Evolutionary conservation across 2,888 invertebrate genomes (phyloP).

Genomic region (Cantharis rufa): DNA sequence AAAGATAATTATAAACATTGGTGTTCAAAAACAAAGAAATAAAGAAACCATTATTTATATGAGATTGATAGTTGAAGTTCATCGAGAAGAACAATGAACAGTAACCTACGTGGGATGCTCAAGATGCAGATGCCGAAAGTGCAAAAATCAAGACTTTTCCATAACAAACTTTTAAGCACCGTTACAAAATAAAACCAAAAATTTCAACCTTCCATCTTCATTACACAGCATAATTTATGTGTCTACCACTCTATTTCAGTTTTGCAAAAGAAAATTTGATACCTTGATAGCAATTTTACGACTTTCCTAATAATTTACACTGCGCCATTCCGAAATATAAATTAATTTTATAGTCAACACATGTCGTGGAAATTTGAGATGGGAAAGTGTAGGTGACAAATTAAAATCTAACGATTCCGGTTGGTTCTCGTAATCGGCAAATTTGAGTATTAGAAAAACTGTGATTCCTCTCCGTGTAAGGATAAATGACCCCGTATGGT

Average conservation of each 20-base stretch:
- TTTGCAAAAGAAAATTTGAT: not conserved
- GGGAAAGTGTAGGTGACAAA: not conserved
- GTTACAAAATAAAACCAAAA: not conserved
- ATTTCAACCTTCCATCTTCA: not conserved
- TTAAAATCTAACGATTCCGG: not conserved
- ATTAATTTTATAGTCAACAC: not conserved
- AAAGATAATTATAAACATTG: not conserved
- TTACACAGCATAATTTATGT: not conserved
- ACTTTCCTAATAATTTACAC: not conserved
- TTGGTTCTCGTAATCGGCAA: not conserved
- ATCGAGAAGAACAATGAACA: not conserved
- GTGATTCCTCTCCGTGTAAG: not conserved
- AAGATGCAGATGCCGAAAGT: not conserved
- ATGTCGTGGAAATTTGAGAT: not conserved
- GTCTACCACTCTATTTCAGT: not conserved
- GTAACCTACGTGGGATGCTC: not conserved
- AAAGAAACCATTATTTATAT: not conserved
- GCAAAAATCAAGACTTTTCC: not conserved
- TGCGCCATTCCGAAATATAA: not conserved
- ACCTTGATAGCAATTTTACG: not conserved
- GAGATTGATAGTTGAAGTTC: conserved; percentile 1
- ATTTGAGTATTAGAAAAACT: not conserved
- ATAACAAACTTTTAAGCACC: not conserved
- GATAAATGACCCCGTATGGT: conserved; percentile 32
- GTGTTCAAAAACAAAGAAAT: not conserved